Evolutionary conservation across 1,140 invertebrate genomes (phyloP).

Genomic region (Heliconius melpomene): DNA sequence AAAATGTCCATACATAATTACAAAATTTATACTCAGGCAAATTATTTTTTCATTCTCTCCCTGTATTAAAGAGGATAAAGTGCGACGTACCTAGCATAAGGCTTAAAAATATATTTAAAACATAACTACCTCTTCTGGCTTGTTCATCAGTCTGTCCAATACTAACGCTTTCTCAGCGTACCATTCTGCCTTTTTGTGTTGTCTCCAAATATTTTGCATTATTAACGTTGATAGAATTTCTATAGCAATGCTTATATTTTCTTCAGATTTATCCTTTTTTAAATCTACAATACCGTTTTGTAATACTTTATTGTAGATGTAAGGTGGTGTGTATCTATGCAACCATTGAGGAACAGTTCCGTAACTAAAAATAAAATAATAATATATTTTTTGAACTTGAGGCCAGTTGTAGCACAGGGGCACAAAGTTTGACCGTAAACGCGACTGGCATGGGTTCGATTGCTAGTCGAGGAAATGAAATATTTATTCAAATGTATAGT

Average conservation of each 20-base stretch:
- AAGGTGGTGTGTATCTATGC: slow-evolving; percentile 56
- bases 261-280: slow-evolving; percentile 49
- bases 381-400: slow-evolving; percentile 13
- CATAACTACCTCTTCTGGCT: slow-evolving; percentile 54
- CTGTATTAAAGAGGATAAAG: no score
- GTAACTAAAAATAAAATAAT: slow-evolving; percentile 52
- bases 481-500: no score
- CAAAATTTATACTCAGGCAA: no score
- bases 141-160: slow-evolving; percentile 55
- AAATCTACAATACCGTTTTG: slow-evolving; percentile 58
- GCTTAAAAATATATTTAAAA: no score
- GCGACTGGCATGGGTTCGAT: no score
- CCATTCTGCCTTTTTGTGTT: slow-evolving; percentile 67
- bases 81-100: no score
- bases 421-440: no score
- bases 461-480: no score
- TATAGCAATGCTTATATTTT: slow-evolving; percentile 45
- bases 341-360: slow-evolving; percentile 57
- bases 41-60: no score
- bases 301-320: slow-evolving; percentile 61
- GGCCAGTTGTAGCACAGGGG: no score
- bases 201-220: slow-evolving; percentile 56
- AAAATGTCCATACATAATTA: no score
- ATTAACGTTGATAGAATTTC: slow-evolving; percentile 57
- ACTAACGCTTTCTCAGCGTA: slow-evolving; percentile 71